These are phyloP conservation scores for Diphyllodes magnificus DNA, from an alignment of 2,113 vertebrate species.

Conservation along the genomic window DNA sequence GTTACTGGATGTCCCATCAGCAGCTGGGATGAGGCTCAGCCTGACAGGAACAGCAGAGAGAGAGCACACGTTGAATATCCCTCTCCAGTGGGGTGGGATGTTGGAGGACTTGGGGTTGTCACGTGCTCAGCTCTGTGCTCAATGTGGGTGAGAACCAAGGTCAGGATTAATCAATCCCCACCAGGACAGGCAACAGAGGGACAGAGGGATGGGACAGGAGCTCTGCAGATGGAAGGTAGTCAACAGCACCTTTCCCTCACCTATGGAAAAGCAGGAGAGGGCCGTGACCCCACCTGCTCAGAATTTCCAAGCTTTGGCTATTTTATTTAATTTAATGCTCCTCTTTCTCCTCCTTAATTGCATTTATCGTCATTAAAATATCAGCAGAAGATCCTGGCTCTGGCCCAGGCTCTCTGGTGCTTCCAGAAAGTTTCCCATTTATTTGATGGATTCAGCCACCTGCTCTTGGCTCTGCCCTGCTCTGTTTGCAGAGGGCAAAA, in stretches of 20 bases:
- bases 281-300: not conserved
- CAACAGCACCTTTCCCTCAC: not conserved
- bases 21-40: not conserved
- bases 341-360: constrained; percentile 46
- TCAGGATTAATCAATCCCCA: not conserved
- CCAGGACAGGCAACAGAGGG: not conserved
- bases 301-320: not conserved
- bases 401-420: not conserved
- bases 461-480: constrained; percentile 28
- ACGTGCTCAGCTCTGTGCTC: not conserved
- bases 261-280: not conserved
- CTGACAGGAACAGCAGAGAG: not conserved
- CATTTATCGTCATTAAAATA: constrained; percentile 34
- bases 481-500: constrained; percentile 11
- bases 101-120: not conserved
- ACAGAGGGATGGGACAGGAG: not conserved
- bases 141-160: not conserved
- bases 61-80: rapidly evolving
- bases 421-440: constrained; percentile 34
- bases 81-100: rapidly evolving
- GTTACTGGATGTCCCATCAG: not conserved
- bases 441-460: constrained; percentile 27
- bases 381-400: constrained; percentile 47
- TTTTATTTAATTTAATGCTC: constrained; percentile 26
- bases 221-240: not conserved